These are phyloP conservation scores for Drosophila nr. medialis DNA, from an alignment of 2,888 invertebrate genomes.

Conservation along the genomic window DNA sequence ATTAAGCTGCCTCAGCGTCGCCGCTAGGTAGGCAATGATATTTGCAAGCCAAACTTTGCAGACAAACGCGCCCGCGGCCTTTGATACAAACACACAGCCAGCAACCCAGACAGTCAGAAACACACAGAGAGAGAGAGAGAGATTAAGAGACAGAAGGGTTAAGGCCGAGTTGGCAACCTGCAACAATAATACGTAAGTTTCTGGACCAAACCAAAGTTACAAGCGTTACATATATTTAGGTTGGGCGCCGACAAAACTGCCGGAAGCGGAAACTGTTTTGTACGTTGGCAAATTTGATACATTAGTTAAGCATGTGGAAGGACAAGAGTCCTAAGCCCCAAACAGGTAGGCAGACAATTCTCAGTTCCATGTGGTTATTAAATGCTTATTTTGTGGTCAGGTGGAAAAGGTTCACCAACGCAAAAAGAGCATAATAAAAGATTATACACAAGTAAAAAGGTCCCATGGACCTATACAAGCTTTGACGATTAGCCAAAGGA, in stretches of 20 bases:
- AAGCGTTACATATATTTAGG: slow-evolving; percentile 31
- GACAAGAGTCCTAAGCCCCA: slow-evolving; percentile 17
- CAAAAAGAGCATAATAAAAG: slow-evolving; percentile 23
- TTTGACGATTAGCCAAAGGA: slow-evolving; percentile 40
- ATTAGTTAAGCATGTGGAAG: slow-evolving; percentile 36
- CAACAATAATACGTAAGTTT: slow-evolving; percentile 57
- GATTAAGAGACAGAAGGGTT: slow-evolving; percentile 21
- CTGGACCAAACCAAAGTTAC: slow-evolving; percentile 49
- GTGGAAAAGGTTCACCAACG: slow-evolving; percentile 8
- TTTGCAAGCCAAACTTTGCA: slow-evolving; percentile 69
- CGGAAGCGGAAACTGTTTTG: slow-evolving; percentile 67
- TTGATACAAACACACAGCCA: slow-evolving; percentile 18
- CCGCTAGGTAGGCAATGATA: slow-evolving; percentile 62
- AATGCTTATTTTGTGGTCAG: slow-evolving; percentile 48
- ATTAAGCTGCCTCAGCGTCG: slow-evolving; percentile 57
- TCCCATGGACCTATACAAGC: slow-evolving; percentile 20
- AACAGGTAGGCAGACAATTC: slow-evolving; percentile 27
- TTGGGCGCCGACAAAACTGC: slow-evolving; percentile 51
- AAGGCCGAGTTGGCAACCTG: slow-evolving; percentile 39
- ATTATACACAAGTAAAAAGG: slow-evolving; percentile 17
- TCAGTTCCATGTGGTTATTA: slow-evolving; percentile 39
- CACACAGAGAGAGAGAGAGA: not conserved
- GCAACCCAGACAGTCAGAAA: not conserved
- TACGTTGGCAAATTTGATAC: slow-evolving; percentile 62
- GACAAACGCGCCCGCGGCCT: slow-evolving; percentile 60